Base-by-base conservation (phyloP, 2,797 vertebrate species). In the Hypotaenidia philippensis region DNA sequence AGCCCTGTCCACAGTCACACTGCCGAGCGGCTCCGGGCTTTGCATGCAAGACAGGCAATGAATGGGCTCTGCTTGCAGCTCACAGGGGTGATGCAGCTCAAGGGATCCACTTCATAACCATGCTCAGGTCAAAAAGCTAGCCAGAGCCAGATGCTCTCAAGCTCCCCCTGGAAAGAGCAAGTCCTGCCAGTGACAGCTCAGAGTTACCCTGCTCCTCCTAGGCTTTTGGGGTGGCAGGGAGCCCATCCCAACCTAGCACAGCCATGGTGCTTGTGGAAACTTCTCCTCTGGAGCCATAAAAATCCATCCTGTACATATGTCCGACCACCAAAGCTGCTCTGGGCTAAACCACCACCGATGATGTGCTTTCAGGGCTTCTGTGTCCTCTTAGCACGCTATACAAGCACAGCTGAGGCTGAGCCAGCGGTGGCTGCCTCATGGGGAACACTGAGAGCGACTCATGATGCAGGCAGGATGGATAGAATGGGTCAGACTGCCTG, bases 251-350 rank as follows among this genome's bases (percentile, higher is more conserved):
- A 66, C 29, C 32, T 17, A 7, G 32, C 3, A 1, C 36, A 36
- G 47, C 10, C 6, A 1, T 2, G 1, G 22, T 0, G 1, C 16
- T 57, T 3, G 0, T 0, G 4, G 40, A 40, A 21, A 55, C 6
- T 27, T 66, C 55, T 57, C 50, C 60, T 94, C 52, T 6, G 22
- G 52, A 93, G 68, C 44, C 52, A 10, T 31, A 0, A 68, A 68
- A 45, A 44, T 17, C 36, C 56, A 31, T 22, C 34, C 83, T 26
- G 55, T 1, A 1, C 19, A 68, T 88, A 75, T 31, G 38, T 12
- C 45, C 32, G 45, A 49, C 27, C 13, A 5, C 23, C 22, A 18
- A n/a, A 80, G 52, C 40, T 29, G 31, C 52, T 66, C 68, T 18
- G 45, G 38, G 83, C 32, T 45, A 76, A 70, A 27, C 36, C 49